Base-by-base conservation (phyloP, 1,140 invertebrate species). In the Cherax destructor region DNA sequence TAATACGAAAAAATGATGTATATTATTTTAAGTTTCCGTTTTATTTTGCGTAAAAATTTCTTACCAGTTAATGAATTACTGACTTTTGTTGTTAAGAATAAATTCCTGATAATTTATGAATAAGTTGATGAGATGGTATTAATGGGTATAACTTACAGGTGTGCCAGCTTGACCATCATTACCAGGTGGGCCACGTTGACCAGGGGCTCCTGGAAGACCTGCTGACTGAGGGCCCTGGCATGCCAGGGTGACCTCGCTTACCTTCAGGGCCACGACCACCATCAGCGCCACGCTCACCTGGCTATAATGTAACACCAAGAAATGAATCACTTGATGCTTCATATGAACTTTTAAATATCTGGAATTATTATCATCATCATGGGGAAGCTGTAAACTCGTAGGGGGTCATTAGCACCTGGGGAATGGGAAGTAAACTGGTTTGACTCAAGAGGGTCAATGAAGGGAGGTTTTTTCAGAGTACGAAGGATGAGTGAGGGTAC, bases 211-310 rank as follows among this genome's bases (percentile, higher is more conserved):
- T 4, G 93, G 92, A 3, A 93, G 86, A 41, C 93, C 93, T 13
- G 93, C 83, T 18, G 93, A 86, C 93, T 16, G 91, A 49, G 24
- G 92, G 88, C 30, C 93, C 93, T 9, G 91, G 65, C 4, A 88
- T 69, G 1, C 93, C 93, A 10, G 91, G 92, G 47, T 87, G 92
- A 18, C 93, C 93, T 41, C n/a, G 50, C 59, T 92, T 93, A 0
- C 93, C 93, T 24, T 72, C 79, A n/a, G 90, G 87, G 7, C 93
- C 93, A 13, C 88, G 76, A 1, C 80, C 84, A 13, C 93, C 93
- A 24, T 93, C 91, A 1, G 92, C 91, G 6, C 93, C 93, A 18
- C 93, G 90, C 81, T 93, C 92, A n/a, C 93, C 93, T 4, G 92
- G 93, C 91, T 92, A 18, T 24, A 13, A 30, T 7, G 21, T 59